Base-by-base conservation (phyloP, 1,140 invertebrate species). In the Scaptodrosophila lebanonensis region DNA sequence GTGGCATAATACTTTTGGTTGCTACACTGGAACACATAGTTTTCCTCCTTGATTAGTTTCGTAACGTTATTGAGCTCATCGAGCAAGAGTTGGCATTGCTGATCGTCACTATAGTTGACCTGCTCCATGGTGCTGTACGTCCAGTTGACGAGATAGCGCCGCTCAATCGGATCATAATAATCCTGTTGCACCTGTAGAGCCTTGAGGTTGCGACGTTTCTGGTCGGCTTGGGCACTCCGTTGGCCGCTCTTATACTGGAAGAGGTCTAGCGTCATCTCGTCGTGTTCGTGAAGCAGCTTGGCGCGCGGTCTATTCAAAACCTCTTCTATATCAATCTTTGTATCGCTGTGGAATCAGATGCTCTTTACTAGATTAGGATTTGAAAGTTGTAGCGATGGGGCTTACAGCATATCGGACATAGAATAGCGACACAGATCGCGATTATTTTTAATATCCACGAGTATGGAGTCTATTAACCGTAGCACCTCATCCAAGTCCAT, bases 111-210 rank as follows among this genome's bases (percentile, higher is more conserved):
- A 2, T 33, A 3, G 1, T 30, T 7, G 1, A 11, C 8, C 8
- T 77, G 72, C 5, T 76, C 53, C 47, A 72, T 13, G 15, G 4
- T 44, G 1, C 61, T 22, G 20, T 64, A 15, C 0, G 43, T 7
- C 47, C 58, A 64, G 18, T 76, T 71, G 1, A 77, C 36, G 5
- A 9, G 32, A 40, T 67, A 77, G 3, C 72, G 72, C 4, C 33
- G 22, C 39, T 77, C 67, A 15, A 76, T 76, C 0, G 72, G 72
- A 2, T 2, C 29, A 38, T 9, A 33, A 36, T 72, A 77, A 17
- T 66, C 62, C 0, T 36, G 22, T 2, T 33, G 27, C 6, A 22
- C 20, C 1, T 29, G 39, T 4, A 66, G 39, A 3, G 29, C 29
- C 11, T 50, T 42, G 2, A 45, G 30, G 5, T 4, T 3, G 0